These are phyloP conservation scores for Gastracanthus pulcherrimus DNA, from an alignment of 2,888 invertebrate species.

Conservation along the genomic window DNA sequence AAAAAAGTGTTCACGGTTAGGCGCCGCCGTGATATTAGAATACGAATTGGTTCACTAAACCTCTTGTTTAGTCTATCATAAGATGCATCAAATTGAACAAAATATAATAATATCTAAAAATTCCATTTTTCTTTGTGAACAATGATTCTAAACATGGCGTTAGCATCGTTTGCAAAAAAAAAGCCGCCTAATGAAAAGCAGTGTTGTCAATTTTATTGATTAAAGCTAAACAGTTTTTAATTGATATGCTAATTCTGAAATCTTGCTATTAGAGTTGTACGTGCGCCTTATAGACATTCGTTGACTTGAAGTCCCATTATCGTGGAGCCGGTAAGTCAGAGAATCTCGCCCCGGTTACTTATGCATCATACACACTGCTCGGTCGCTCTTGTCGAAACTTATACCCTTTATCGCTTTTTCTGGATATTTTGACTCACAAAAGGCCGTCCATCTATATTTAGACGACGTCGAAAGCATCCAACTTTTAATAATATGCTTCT, in stretches of 20 bases:
- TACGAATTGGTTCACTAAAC: background rate
- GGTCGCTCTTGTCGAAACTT: background rate
- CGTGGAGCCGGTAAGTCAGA: too few species aligned
- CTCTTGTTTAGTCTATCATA: background rate
- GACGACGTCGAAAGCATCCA: background rate
- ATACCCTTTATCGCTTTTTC: background rate
- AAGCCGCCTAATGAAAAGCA: too few species aligned
- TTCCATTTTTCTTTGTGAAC: too few species aligned
- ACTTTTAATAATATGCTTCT: background rate
- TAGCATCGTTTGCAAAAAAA: too few species aligned
- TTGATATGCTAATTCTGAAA: too few species aligned
- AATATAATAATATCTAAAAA: background rate
- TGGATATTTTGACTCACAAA: background rate
- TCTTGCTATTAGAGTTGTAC: too few species aligned
- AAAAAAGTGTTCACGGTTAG: background rate
- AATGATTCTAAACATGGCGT: too few species aligned
- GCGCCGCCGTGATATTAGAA: background rate
- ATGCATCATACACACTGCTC: background rate
- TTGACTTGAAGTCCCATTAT: too few species aligned
- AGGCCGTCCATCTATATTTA: background rate
- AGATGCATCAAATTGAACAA: background rate
- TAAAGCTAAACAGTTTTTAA: background rate
- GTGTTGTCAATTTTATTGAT: background rate
- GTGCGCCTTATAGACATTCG: too few species aligned
- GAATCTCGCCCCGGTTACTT: too few species aligned